Percentiles rank a stretch among this genome's conserved stretches.
Conservation (phyloP, 2,888 invertebrate species). For the Zygaena filipendulae region DNA sequence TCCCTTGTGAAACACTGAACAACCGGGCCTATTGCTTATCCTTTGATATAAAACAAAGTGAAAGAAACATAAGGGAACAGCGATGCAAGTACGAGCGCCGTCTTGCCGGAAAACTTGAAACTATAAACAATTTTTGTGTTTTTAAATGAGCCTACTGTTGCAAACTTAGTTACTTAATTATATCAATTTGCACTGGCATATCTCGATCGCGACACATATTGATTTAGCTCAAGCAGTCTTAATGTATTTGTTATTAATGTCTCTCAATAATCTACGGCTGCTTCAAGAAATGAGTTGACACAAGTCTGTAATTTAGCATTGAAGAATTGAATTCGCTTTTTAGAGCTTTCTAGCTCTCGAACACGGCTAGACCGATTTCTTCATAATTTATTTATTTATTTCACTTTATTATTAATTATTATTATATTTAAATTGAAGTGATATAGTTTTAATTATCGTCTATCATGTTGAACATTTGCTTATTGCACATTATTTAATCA, state of each 20-base stretch:
- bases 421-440: too few relatives aligned
- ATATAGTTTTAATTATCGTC: slow-evolving; percentile 57
- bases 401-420: slow-evolving; percentile 3
- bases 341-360: slow-evolving; percentile 38
- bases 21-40: slow-evolving; percentile 53
- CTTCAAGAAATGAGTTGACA: slow-evolving; percentile 92
- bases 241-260: slow-evolving; percentile 15
- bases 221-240: slow-evolving; percentile 47
- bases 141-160: slow-evolving; percentile 22
- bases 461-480: slow-evolving; percentile 39
- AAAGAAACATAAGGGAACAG: slow-evolving; percentile 64
- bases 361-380: slow-evolving; percentile 25
- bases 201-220: slow-evolving; percentile 82
- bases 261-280: slow-evolving; percentile 79
- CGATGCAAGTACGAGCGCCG: slow-evolving; percentile 45
- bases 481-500: too few relatives aligned
- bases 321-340: slow-evolving; percentile 42
- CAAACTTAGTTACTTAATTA: slow-evolving; percentile 53
- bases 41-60: slow-evolving; percentile 64
- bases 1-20: slow-evolving; percentile 32
- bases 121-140: slow-evolving; percentile 31
- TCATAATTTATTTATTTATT: slow-evolving; percentile 15
- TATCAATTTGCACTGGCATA: slow-evolving; percentile 65
- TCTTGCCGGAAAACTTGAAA: slow-evolving; percentile 45
- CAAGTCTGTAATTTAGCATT: slow-evolving; percentile 94